Conservation (phyloP, 2,113 vertebrate species). For the Myodes glareolus region DNA sequence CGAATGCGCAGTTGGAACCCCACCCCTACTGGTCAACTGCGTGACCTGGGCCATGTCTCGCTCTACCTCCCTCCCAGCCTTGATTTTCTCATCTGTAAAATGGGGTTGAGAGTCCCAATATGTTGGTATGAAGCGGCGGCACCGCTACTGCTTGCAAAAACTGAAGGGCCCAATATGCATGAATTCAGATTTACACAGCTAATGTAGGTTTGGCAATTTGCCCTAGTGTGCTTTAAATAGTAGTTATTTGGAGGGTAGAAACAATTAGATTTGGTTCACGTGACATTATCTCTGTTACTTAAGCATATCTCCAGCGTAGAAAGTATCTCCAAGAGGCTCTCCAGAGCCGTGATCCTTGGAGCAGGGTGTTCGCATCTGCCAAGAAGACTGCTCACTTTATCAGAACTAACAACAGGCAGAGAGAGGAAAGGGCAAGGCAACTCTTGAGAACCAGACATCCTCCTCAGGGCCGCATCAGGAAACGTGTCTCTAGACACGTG, state of each 20-base stretch:
- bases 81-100: constrained; percentile 80
- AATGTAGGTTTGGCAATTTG: background rate
- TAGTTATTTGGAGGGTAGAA: background rate
- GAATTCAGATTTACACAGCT: background rate
- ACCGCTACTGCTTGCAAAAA: background rate
- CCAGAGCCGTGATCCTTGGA: background rate
- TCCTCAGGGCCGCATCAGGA: background rate
- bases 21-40: background rate
- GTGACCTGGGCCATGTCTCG: background rate
- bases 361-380: fast-evolving
- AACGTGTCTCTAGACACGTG: background rate
- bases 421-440: background rate
- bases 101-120: background rate
- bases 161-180: background rate
- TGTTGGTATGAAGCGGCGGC: background rate
- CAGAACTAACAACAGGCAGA: background rate
- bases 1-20: background rate
- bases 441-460: background rate
- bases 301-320: background rate
- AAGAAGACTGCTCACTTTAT: background rate
- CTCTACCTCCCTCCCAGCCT: background rate
- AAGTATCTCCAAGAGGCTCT: background rate
- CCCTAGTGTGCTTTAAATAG: background rate
- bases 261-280: background rate
- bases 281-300: background rate